Base-by-base conservation (phyloP, 1,140 invertebrate species). In the Drosophila chauvacae region DNA sequence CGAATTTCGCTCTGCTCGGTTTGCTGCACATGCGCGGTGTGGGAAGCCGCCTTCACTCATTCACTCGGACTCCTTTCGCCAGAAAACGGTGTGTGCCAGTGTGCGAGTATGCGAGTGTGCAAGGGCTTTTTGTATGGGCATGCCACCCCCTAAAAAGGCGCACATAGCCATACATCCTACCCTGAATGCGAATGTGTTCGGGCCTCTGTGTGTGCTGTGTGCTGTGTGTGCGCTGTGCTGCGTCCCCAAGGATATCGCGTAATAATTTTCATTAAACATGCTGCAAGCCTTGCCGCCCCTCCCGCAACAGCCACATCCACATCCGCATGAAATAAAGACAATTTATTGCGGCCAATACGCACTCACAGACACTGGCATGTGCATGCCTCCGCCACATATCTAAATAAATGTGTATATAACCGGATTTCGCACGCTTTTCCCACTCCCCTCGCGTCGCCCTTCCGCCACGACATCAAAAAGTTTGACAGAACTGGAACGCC, bases 261-360 rank as follows among this genome's bases (percentile, higher is more conserved):
- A 80, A 88, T 84, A 80, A 80, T 87, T 87, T 86, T 79, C 75
- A 86, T 86, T 87, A 86, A 86, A 81, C 78, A 85, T 77, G 82
- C 78, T 76, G 65, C 78, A 75, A 74, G 61, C 77, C 60, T 81
- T 77, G 64, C 55, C 45, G 18, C 44, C 26, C 39, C 57, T 42
- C 42, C 33, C 47, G 30, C 63, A 57, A 50, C 62, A 55, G 57
- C 64, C 77, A 55, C 81, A 81, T 85, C 81, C 77, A 58, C 81
- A 85, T 85, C 81, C 77, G 74, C 78, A 78, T 85, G 65, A 85
- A 85, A 71, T 74, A 85, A 85, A 75, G 81, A 86, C 82, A 81
- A 85, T 86, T 85, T 85, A 86, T 81, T 86, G 74, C 80, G 74
- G 61, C 81, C 77, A 83, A 84, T 84, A 84, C 81, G 77, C 68